These are phyloP conservation scores for Drosophila paramelanica DNA, from an alignment of 2,888 invertebrate genomes.

Conservation along the genomic window DNA sequence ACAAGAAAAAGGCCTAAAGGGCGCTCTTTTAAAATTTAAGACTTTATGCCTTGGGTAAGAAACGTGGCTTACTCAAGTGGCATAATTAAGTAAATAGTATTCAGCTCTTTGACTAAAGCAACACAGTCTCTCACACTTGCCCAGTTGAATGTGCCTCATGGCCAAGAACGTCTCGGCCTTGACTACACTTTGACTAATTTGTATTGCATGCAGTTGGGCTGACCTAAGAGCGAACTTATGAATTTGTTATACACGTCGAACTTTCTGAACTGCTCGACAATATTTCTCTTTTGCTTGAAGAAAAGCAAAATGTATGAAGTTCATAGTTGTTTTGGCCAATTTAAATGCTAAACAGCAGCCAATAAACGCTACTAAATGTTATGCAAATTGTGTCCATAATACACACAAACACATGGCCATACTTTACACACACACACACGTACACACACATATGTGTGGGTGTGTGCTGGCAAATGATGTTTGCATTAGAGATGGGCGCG, in stretches of 20 bases:
- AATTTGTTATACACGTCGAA: conserved; percentile 25
- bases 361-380: conserved; percentile 57
- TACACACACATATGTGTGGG: background rate
- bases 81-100: background rate
- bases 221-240: conserved; percentile 24
- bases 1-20: background rate
- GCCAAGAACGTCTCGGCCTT: conserved; percentile 11
- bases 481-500: background rate
- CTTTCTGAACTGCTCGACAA: conserved; percentile 15
- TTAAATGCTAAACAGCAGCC: conserved; percentile 62
- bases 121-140: background rate
- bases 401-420: conserved; percentile 8
- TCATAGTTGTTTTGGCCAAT: conserved; percentile 34
- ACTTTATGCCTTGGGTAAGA: background rate
- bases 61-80: background rate
- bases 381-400: conserved; percentile 56
- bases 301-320: conserved; percentile 5
- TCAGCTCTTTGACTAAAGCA: background rate
- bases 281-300: conserved; percentile 4
- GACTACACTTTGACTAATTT: conserved; percentile 18
- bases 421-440: conserved; percentile 9
- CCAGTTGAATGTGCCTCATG: background rate
- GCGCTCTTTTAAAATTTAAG: background rate
- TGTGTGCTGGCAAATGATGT: conserved; percentile 15
- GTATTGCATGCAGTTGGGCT: conserved; percentile 21